Percentiles rank a stretch among this genome's conserved stretches.
Evolutionary conservation across 2,113 vertebrate species (phyloP).

Genomic region (Gadus macrocephalus): DNA sequence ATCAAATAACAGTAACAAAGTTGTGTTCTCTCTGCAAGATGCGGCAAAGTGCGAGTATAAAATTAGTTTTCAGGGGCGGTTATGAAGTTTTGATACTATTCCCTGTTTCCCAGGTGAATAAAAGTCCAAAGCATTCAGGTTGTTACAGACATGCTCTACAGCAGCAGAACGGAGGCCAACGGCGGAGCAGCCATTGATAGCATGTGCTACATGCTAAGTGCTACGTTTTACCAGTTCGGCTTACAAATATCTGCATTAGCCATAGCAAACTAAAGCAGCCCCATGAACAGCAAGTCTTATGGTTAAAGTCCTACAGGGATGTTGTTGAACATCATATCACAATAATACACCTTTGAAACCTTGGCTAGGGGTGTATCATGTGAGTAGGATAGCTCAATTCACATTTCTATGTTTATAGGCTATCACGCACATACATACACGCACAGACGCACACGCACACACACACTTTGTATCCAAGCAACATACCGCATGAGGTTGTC

Average conservation of each 20-base stretch:
- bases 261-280: conserved; percentile 38
- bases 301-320: conserved; percentile 35
- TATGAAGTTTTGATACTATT: too few relatives aligned
- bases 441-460: not conserved
- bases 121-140: too few relatives aligned
- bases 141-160: too few relatives aligned
- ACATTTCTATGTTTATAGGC: not conserved
- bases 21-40: too few relatives aligned
- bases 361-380: not conserved
- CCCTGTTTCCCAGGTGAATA: too few relatives aligned
- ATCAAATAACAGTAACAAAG: too few relatives aligned
- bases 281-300: conserved; percentile 51
- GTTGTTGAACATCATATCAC: conserved; percentile 30
- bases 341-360: conserved; percentile 29
- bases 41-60: too few relatives aligned
- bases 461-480: conserved; percentile 28
- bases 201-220: too few relatives aligned
- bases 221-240: too few relatives aligned
- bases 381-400: conserved; percentile 17
- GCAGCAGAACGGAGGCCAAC: too few relatives aligned
- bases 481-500: conserved; percentile 78
- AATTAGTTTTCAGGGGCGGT: too few relatives aligned
- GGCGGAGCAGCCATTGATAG: too few relatives aligned
- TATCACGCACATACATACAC: not conserved
- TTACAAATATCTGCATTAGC: conserved; percentile 23